Base-by-base conservation (phyloP, 1,140 invertebrate species). In the Babylonia areolata region DNA sequence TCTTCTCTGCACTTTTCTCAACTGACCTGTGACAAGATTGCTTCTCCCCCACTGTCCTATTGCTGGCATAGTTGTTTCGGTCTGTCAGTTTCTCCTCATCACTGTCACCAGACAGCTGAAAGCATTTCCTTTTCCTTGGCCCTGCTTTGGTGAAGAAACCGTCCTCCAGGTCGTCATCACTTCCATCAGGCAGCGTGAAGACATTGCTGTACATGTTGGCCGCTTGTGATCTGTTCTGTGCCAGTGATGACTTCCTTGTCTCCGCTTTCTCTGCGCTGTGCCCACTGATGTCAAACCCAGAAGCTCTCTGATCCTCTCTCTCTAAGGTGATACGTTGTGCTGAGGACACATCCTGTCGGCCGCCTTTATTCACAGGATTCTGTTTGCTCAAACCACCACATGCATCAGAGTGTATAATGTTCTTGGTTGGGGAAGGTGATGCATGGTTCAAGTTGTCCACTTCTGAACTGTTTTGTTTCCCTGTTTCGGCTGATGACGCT, bases 51-150 rank as follows among this genome's bases (percentile, higher is more conserved):
- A 39, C 39, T 28, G 37, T 20, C 31, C 40, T 31, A 6, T 31
- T 80, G 9, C 46, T 54, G 3, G 28, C 42, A 28, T 3, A n/a
- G 78, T 35, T 40, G 9, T 42, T 15, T 3, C 0, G 23, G 17
- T 40, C 58, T 28, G 58, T 15, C 58, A 20, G 58, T 15, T 79
- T 31, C 39, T 82, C 79, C 1, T 82, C n/a, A 20, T 69, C 81
- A 6, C 54, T 37, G 35, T 69, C 64, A 51, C 69, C 40, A 17
- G 81, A 64, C 15, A 82, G 51, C 54, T 82, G n/a, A 46, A 82
- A 82, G 35, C 81, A 82, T 28, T 69, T 82, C 40, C 81, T 82
- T 35, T 58, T 69, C 35, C 39, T 69, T 3, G 33, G n/a, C 40
- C 33, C 33, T 3, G 71, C 28, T 35, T n/a, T 20, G 33, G 33